Base-by-base conservation (phyloP, 2,113 vertebrate genomes). In the Calidris pugnax region DNA sequence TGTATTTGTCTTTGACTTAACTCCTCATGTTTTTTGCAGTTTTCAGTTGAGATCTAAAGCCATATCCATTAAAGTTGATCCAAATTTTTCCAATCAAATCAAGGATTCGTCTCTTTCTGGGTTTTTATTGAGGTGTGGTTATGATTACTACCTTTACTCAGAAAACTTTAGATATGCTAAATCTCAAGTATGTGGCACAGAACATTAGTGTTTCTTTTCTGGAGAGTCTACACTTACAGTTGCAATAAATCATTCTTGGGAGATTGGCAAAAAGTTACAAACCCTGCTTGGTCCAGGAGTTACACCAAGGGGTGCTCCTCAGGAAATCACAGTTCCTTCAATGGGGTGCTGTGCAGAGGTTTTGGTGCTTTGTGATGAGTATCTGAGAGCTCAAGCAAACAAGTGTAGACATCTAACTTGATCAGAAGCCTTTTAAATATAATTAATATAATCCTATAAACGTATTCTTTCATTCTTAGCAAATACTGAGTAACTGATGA, bases 321-420 rank as follows among this genome's bases (percentile, higher is more conserved):
- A 22, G 39, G 50, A 57, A 43, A 55, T 64, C 28, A 6, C 32
- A n/a, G 13, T 19, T 77, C 59, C n/a, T 56, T 62, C 26, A 43
- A 6, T 16, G 12, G 4, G 5, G 41, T 43, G 21, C 55, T 35
- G 11, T 50, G 21, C n/a, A 2, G 1, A 0, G 41, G 22, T 62
- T 41, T 3, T 1, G 33, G 21, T 81, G 37, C 60, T 78, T 20
- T 33, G 33, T 50, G 26, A 0, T 27, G 37, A 59, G 50, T 28
- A 6, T 5, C 3, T 45, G 47, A 32, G 30, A 50, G 28, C 64
- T 74, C 1, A 1, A 9, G 62, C 15, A 41, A 51, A 6, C 7
- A 11, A 5, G 22, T 24, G 26, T 10, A 48, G 41, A 6, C 2
- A 0, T 26, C n/a, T 57, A 10, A 30, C 19, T 67, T 9, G 26